Base-by-base conservation (phyloP, 1,140 invertebrate genomes). In the Adelges cooleyi region DNA sequence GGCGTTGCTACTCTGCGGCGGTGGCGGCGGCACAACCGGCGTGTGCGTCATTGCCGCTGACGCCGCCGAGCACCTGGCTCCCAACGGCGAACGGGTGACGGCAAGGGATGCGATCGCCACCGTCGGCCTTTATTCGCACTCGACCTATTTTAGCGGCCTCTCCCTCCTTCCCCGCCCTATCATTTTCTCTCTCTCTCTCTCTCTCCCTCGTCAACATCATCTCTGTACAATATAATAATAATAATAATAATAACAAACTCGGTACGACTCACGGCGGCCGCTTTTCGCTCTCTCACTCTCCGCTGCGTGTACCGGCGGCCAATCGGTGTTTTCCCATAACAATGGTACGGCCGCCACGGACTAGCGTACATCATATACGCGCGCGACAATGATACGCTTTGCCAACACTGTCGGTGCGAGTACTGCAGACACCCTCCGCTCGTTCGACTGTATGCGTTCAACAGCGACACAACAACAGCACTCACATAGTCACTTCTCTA, bases 191-290 rank as follows among this genome's bases (percentile, higher is more conserved):
- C n/a, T n/a, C n/a, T n/a, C n/a, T n/a, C n/a, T n/a, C n/a, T n/a
- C n/a, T n/a, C n/a, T 33, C 29, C 5, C 29, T 33, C 11, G 29
- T 33, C 11, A 5, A 11, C 29, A 5, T 5, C 29, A 6, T 6
- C 29, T 33, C 29, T 33, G 11, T 33, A 33, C 29, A 33, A 33
- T 33, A 33, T 33, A 33, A 33, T 33, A 33, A 33, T 33, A 33
- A 62, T 33, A 48, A 62, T 62, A 48, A n/a, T n/a, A n/a, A n/a
- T n/a, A n/a, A n/a, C n/a, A n/a, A n/a, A 62, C 56, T 62, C 56
- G 56, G n/a, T 48, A 25, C 44, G 11, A 62, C 27, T 62, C 56
- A 17, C 44, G 15, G 17, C 44, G 53, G 42, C 54, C 9, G 40
- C 40, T 20, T 53, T 53, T 53, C 38, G n/a, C 53, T 25, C 20